Evolutionary conservation across 2,888 invertebrate genomes (phyloP), one percentile per base, ranked within the genome.

Genomic region (Pristionchus fissidentatus): DNA sequence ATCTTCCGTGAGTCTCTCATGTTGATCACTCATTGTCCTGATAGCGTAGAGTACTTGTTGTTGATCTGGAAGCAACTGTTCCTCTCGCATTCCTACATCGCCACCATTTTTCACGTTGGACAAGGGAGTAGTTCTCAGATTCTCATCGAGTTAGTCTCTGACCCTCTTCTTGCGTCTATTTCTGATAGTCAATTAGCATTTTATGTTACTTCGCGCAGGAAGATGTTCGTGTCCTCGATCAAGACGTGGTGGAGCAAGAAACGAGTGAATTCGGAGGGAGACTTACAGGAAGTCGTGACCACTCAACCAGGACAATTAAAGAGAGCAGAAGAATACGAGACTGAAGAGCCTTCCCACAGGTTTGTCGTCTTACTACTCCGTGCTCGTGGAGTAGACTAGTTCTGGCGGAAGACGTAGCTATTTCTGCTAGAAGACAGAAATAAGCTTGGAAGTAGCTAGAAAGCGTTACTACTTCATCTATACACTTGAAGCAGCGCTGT

Each of bases 171-270:
- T n/a, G 7, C 57, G 10, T 32, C 60, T 60, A 29, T 29, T 60
- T 29, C 55, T n/a, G n/a, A n/a, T n/a, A n/a, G n/a, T n/a, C n/a
- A n/a, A n/a, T n/a, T n/a, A n/a, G n/a, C n/a, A 52, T 22, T 57
- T 8, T 29, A 29, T 22, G n/a, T 57, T 57, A 29, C 26, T 26
- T 41, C 19, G 22, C 7, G 19, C 70, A 70, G 70, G 70, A 43
- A 41, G 13, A 70, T 70, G 70, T 70, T 70, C 70, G 70, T 70
- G 70, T 32, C 10, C 38, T 7, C 15, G 5, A 38, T 70, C 41
- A 70, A 70, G 70, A 70, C 41, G 7, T 70, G 70, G 70, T 70
- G 38, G 41, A 70, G 70, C 70, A 70, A 43, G 70, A 70, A 70
- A 29, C 15, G 66, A 66, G 7, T 22, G 3, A 32, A 62, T 62